These are phyloP conservation scores for Jacana jacana DNA, from an alignment of 2,113 vertebrate species.

Conservation along the genomic window DNA sequence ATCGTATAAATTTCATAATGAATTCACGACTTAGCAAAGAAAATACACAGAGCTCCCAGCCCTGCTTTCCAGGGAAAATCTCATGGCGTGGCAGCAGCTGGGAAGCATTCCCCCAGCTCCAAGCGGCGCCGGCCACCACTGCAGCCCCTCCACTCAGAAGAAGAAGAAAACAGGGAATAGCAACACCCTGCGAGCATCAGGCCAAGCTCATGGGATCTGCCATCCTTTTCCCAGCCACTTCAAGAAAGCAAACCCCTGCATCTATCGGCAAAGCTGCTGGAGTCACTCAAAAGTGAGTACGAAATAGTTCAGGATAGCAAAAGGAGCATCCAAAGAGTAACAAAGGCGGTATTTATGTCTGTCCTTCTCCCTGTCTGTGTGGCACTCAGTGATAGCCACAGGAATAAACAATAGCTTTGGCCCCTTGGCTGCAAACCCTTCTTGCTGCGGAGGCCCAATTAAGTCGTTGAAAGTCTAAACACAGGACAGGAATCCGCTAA, in stretches of 20 bases:
- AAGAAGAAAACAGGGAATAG: neutral
- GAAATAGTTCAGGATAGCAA: neutral
- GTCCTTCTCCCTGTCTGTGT: neutral
- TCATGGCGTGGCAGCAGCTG: neutral
- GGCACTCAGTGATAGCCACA: neutral
- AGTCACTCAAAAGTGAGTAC: neutral
- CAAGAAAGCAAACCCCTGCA: neutral
- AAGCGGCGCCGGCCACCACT: neutral
- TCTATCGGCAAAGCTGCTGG: neutral
- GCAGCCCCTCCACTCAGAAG: neutral
- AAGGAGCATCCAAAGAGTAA: constrained; percentile 49
- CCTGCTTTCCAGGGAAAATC: constrained; percentile 16
- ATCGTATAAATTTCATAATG: constrained; percentile 19
- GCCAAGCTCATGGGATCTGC: neutral
- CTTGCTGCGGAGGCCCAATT: constrained; percentile 22
- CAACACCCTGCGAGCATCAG: neutral
- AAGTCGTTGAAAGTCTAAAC: constrained; percentile 37
- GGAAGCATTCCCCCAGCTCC: constrained; percentile 8
- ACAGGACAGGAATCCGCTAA: neutral
- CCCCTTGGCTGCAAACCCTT: constrained; percentile 18
- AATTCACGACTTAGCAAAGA: constrained; percentile 34
- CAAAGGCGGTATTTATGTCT: constrained; percentile 27
- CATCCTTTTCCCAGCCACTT: neutral
- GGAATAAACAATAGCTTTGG: constrained; percentile 49
- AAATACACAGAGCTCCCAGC: neutral